Evolutionary conservation across 2,797 vertebrate species (phyloP), one percentile per base, ranked within the genome.

Genomic region (Danio kyathit): DNA sequence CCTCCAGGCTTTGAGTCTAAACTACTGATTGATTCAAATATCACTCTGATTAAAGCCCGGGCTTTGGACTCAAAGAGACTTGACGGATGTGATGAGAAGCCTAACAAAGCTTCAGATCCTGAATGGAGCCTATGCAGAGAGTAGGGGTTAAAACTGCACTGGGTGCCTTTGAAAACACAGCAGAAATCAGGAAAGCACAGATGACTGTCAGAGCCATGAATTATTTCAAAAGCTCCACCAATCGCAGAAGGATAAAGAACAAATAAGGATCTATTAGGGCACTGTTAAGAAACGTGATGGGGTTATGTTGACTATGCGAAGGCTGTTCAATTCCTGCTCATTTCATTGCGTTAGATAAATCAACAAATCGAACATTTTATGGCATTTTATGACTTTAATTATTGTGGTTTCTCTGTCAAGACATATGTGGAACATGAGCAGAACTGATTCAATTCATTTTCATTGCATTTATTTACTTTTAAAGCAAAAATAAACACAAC

Each of bases 111-210:
- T 54, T n/a, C 46, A 21, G 66, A 79, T 85, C 57, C 67, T 66
- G 56, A 21, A 77, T 72, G 48, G 80, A 84, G 74, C 54, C 54
- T 38, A 29, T 44, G 40, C 38, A 69, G 12, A 66, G 79, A 43
- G 74, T 70, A 88, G 41, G 83, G 86, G 85, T 88, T 89, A 80
- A 88, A 81, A 86, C 79, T 87, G 66, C 86, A 81, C 85, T 79
- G 83, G 76, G 84, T 76, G 88, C 76, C 75, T 82, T 82, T 79
- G 83, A 83, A 82, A 86, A 87, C 49, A 86, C 82, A 41, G 60
- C 76, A 73, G 85, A 86, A 89, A 91, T 92, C 87, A 86, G 82
- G 80, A 91, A 93, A 92, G 86, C 89, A 90, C 89, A 91, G 90
- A 93, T 90, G 88, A 88, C 75, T 81, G 82, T 81, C 76, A 87